Conservation (phyloP, 2,797 vertebrate species). For the Tragopan temminckii region DNA sequence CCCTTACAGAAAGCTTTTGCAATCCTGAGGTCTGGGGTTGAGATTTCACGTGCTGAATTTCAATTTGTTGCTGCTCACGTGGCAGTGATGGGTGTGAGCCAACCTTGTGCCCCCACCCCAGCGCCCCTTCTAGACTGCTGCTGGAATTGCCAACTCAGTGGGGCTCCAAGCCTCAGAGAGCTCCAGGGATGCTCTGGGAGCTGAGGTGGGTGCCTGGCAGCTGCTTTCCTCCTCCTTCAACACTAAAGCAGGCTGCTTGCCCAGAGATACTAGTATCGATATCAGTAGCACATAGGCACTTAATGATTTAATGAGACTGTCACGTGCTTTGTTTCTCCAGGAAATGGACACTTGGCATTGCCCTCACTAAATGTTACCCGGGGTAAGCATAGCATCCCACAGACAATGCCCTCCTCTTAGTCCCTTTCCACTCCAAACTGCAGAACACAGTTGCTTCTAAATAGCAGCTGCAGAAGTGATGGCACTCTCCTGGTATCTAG, state of each 20-base stretch:
- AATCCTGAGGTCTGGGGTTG: background rate
- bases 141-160: accelerated
- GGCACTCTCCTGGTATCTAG: background rate
- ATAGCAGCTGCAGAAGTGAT: background rate
- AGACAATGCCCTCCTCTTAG: background rate
- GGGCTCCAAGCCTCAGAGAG: background rate
- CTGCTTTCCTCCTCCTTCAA: background rate
- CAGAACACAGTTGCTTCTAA: background rate
- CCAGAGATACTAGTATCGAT: background rate
- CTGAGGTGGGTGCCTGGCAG: background rate
- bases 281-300: background rate
- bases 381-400: slow-evolving; percentile 7
- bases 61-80: background rate
- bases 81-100: background rate
- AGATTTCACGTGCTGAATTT: background rate
- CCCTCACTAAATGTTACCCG: background rate
- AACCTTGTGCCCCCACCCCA: accelerated
- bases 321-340: background rate
- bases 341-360: background rate
- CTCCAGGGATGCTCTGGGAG: background rate
- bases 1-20: background rate
- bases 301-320: background rate
- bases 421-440: background rate
- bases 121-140: background rate
- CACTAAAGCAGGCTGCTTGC: background rate